phyloP scores from a whole-genome alignment of 1,140 invertebrate species.

The Scaptomyza hsui region DNA sequence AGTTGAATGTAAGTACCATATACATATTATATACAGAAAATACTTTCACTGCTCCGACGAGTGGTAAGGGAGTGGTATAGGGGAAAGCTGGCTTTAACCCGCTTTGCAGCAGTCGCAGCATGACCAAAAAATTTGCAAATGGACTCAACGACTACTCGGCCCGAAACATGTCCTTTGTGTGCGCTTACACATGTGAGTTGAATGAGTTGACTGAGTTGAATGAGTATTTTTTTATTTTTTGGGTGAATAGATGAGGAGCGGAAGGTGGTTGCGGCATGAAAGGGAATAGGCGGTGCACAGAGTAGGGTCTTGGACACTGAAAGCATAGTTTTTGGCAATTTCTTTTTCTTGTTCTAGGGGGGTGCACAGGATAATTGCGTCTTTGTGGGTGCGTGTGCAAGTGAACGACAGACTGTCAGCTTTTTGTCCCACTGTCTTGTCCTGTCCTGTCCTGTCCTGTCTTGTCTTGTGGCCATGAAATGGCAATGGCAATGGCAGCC shows the following conservation, averaged over 20 bases:
- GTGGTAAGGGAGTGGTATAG: not conserved
- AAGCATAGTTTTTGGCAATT: conserved; percentile 43
- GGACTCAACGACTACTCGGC: conserved; percentile 67
- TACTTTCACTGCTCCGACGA: conserved; percentile 40
- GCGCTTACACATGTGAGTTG: conserved; percentile 70
- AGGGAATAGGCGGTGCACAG: not conserved
- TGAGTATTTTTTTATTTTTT: not conserved
- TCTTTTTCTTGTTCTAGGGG: conserved; percentile 29
- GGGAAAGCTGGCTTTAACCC: conserved; percentile 55
- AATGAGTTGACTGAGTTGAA: conserved; percentile 28
- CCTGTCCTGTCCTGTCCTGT: no score
- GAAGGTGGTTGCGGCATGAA: not conserved
- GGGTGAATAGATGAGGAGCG: no score
- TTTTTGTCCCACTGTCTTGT: conserved; percentile 32
- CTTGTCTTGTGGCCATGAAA: conserved; percentile 55
- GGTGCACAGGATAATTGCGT: conserved; percentile 63
- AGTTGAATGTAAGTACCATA: conserved; percentile 38
- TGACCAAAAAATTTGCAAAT: conserved; percentile 70
- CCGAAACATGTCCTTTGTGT: conserved; percentile 77
- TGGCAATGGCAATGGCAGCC: conserved; percentile 59
- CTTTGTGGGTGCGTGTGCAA: conserved; percentile 37
- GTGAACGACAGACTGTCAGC: conserved; percentile 37
- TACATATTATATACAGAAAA: conserved; percentile 38
- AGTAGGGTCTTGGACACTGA: conserved; percentile 12
- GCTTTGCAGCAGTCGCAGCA: conserved; percentile 60